Evolutionary conservation across 2,888 invertebrate genomes (phyloP).

Genomic region (Agonopterix alstromeriana): DNA sequence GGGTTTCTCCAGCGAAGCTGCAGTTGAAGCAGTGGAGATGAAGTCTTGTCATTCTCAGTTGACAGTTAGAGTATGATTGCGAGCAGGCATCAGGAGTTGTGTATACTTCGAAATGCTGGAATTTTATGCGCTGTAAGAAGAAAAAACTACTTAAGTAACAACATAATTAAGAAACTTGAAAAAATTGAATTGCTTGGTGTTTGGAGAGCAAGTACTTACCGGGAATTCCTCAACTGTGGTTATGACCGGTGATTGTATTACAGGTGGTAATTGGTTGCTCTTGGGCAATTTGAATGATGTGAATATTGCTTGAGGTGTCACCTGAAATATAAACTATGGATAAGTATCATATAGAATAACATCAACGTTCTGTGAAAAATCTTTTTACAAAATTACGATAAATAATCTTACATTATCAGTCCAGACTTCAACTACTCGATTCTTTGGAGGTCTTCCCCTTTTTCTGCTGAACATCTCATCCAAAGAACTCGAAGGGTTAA

Average conservation of each 20-base stretch:
- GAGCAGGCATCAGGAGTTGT: slow-evolving; percentile 79
- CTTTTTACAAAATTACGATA: not conserved
- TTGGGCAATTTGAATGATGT: slow-evolving; percentile 95
- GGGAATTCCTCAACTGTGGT: slow-evolving; percentile 67
- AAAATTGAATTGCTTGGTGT: not conserved
- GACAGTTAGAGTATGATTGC: slow-evolving; percentile 83
- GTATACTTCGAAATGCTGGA: slow-evolving; percentile 79
- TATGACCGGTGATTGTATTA: slow-evolving; percentile 56
- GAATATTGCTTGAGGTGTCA: slow-evolving; percentile 92
- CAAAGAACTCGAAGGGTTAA: slow-evolving; percentile 81
- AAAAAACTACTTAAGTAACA: not conserved
- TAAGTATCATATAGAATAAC: too few species aligned
- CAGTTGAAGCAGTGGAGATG: slow-evolving; percentile 95
- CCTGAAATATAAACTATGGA: slow-evolving; percentile 39
- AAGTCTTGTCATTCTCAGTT: slow-evolving; percentile 78
- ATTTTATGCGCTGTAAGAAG: slow-evolving; percentile 66
- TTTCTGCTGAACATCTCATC: slow-evolving; percentile 96
- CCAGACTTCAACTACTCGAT: slow-evolving; percentile 94
- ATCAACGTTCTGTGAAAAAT: not conserved
- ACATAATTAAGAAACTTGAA: not conserved
- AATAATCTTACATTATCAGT: slow-evolving; percentile 81
- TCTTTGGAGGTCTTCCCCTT: slow-evolving; percentile 97
- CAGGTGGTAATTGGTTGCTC: slow-evolving; percentile 63
- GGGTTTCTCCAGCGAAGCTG: slow-evolving; percentile 88
- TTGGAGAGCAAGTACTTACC: slow-evolving; percentile 35